Base-by-base conservation (phyloP, 2,888 invertebrate species). In the Caenorhabditis zanzibari region DNA sequence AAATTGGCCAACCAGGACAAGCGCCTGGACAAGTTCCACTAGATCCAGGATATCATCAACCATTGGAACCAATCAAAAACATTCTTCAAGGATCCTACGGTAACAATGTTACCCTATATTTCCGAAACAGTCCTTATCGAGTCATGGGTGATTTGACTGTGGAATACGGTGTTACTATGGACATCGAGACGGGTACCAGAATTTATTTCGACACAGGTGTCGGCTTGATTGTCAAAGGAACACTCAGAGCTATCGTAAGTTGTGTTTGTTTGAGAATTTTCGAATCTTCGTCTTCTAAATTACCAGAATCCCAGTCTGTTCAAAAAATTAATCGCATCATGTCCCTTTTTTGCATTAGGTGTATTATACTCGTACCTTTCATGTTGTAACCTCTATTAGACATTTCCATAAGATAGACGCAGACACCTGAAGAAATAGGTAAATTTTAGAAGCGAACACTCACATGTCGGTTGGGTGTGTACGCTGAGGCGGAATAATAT, bases 201-300 rank as follows among this genome's bases (percentile, higher is more conserved):
- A 94, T 99, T 73, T 95, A 95, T 89, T 97, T 98, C 93, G 95
- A 96, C 6, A 96, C 97, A 2, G 96, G 96, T 94, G 95, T 96
- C 90, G 98, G 98, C 85, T 95, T 99, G 92, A 97, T 96, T 35
- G 96, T 98, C 59, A 95, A 96, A 91, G 98, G 98, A 89, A 95
- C 95, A 87, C 94, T 98, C 38, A 95, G 95, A 81, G 97, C 97
- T 74, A 95, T 96, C 95, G 98, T 98, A 94, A 86, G 89, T 87
- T 77, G 22, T 38, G 59, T 49, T n/a, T 41, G 9, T 49, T n/a
- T 2, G 32, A 32, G 32, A 32, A 32, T n/a, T n/a, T 32, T 32
- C 32, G 32, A 32, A 32, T 6, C 7, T 32, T 32, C 32, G 32
- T n/a, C n/a, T n/a, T n/a, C n/a, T n/a, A n/a, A n/a, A n/a, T n/a